Conservation (phyloP, 2,113 vertebrate species). For the Paralichthys olivaceus region DNA sequence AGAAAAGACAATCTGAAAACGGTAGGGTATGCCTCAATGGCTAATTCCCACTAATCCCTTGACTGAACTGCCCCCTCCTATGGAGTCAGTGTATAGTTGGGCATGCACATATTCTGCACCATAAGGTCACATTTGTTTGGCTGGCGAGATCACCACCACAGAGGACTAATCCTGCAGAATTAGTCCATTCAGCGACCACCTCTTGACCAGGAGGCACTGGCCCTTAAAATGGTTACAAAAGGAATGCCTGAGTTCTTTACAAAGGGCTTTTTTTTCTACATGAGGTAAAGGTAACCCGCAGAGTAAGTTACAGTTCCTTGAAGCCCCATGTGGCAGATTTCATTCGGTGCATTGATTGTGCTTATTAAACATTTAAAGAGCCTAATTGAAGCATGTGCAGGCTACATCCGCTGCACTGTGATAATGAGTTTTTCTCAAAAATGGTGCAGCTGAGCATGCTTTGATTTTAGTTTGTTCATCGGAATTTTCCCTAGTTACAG, state of each 20-base stretch:
- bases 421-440: conserved; percentile 45
- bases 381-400: conserved; percentile 66
- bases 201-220: conserved; percentile 75
- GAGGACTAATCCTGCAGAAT: conserved; percentile 75
- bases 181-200: conserved; percentile 68
- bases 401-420: conserved; percentile 28
- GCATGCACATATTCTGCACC: conserved; percentile 59
- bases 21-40: conserved; percentile 44
- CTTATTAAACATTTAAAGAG: conserved; percentile 72
- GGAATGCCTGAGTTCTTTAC: conserved; percentile 71
- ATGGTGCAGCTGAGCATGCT: conserved; percentile 32
- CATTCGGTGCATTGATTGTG: conserved; percentile 64
- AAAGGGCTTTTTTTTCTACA: conserved; percentile 25
- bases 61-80: conserved; percentile 54
- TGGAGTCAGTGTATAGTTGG: conserved; percentile 64
- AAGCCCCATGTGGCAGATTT: conserved; percentile 49
- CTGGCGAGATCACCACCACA: conserved; percentile 62
- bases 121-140: conserved; percentile 73
- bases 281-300: conserved; percentile 67
- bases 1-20: conserved; percentile 58
- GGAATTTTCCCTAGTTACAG: conserved; percentile 12
- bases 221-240: conserved; percentile 78
- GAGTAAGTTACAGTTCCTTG: conserved; percentile 63
- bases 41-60: conserved; percentile 68
- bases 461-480: conserved; percentile 31